phyloP scores from a whole-genome alignment of 2,888 invertebrate species.

The Drosophila nr. perissopoda region DNA sequence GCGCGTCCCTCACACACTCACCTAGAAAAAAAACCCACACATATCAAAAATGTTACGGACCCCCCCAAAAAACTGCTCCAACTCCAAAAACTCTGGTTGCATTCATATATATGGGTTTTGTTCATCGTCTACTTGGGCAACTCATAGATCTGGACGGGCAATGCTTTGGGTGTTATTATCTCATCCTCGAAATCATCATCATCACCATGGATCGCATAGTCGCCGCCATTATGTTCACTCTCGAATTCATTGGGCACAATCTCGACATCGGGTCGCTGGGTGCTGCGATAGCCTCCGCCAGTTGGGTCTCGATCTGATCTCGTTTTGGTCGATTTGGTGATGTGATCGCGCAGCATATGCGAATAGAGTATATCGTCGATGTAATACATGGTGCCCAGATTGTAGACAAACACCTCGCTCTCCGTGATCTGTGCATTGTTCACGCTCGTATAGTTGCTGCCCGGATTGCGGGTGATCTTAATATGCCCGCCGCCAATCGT shows the following conservation, averaged over 20 bases:
- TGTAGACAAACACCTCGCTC: conserved; percentile 88
- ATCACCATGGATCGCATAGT: conserved; percentile 82
- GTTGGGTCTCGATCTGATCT: conserved; percentile 71
- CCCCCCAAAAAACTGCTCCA: conserved; percentile 23
- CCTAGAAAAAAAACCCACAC: conserved; percentile 20
- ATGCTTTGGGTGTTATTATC: conserved; percentile 85
- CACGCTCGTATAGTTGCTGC: conserved; percentile 85
- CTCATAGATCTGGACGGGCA: conserved; percentile 84
- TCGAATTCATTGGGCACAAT: conserved; percentile 84
- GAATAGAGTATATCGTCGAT: conserved; percentile 87
- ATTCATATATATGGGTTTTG: neutral
- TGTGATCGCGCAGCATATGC: conserved; percentile 82
- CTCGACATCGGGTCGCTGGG: conserved; percentile 83
- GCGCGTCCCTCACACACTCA: conserved; percentile 47
- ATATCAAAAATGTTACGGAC: conserved; percentile 42
- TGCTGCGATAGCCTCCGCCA: conserved; percentile 70
- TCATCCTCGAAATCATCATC: conserved; percentile 85
- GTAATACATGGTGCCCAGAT: conserved; percentile 88
- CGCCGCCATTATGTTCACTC: conserved; percentile 82
- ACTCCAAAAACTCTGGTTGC: neutral
- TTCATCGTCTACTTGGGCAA: conserved; percentile 80
- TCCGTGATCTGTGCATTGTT: conserved; percentile 87
- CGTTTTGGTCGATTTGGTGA: conserved; percentile 75
- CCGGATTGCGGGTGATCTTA: conserved; percentile 85
- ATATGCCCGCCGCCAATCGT: conserved; percentile 87